phyloP scores from a whole-genome alignment of 2,797 vertebrate species.

The Capromys pilorides region DNA sequence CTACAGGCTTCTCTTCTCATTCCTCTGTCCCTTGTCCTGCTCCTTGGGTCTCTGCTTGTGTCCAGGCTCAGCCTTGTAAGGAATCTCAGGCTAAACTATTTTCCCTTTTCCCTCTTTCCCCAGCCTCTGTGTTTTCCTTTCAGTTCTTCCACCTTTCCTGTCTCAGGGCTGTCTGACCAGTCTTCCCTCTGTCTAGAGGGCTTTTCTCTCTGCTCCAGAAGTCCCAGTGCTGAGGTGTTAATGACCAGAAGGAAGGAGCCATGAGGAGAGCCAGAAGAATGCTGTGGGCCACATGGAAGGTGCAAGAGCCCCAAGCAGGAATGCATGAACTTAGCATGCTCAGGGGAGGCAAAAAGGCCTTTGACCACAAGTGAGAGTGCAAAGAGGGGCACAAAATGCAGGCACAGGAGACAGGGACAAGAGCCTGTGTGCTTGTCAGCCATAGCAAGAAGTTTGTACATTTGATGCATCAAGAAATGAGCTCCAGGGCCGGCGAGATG shows the following conservation, averaged over 20 bases:
- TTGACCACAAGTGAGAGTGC: neutral
- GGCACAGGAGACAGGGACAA: neutral
- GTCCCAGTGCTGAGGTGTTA: neutral
- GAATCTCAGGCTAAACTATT: neutral
- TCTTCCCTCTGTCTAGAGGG: neutral
- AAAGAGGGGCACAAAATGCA: neutral
- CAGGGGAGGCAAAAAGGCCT: neutral
- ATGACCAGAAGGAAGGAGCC: neutral
- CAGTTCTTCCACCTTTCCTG: neutral
- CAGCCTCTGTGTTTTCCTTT: neutral
- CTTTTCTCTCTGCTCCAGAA: slow-evolving; percentile 4
- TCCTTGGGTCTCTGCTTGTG: neutral
- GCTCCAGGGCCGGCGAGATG: too few species aligned
- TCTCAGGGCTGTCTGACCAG: neutral
- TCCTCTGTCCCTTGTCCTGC: neutral
- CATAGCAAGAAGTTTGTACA: neutral
- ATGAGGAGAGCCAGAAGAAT: neutral
- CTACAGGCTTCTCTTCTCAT: neutral
- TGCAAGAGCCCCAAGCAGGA: neutral
- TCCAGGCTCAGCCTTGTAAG: neutral
- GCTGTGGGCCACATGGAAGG: neutral
- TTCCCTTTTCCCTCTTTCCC: neutral
- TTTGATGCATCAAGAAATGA: neutral
- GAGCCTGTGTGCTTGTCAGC: neutral
- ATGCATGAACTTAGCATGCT: neutral